Evolutionary conservation across 2,888 invertebrate species (phyloP).

Genomic region (Caenorhabditis angaria): DNA sequence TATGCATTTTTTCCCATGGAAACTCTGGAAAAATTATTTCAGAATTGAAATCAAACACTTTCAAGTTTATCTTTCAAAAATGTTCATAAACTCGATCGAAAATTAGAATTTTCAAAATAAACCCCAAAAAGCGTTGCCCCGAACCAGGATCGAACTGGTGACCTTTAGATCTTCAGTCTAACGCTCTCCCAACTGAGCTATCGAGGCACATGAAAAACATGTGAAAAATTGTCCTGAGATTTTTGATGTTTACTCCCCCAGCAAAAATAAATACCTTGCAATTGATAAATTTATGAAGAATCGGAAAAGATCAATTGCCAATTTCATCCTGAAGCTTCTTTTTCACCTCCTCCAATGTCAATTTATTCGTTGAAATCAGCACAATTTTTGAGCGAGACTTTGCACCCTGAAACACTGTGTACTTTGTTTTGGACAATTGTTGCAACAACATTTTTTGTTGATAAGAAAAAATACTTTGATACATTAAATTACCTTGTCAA

Average conservation of each 20-base stretch:
- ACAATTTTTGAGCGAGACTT: constrained; percentile 61
- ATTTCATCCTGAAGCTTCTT: constrained; percentile 43
- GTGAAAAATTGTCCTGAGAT: background rate
- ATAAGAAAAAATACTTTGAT: constrained; percentile 1
- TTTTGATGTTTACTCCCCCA: background rate
- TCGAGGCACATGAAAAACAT: background rate
- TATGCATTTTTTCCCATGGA: no score
- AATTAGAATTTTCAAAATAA: no score
- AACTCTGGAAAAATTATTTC: no score
- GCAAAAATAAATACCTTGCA: no score
- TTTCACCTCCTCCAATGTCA: constrained; percentile 48
- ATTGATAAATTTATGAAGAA: no score
- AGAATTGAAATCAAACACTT: no score
- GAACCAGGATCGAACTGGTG: constrained; percentile 72
- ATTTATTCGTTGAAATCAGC: constrained; percentile 47
- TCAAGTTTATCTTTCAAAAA: no score
- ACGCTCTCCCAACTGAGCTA: no score
- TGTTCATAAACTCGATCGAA: no score
- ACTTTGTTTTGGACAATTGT: background rate
- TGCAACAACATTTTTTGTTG: background rate
- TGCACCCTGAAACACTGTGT: constrained; percentile 50
- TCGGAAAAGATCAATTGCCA: constrained; percentile 4
- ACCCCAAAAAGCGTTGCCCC: no score
- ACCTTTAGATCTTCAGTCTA: constrained; percentile 73
- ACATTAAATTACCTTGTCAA: constrained; percentile 76